Conservation (phyloP, 2,888 invertebrate genomes). For the Argyresthia albistria region DNA sequence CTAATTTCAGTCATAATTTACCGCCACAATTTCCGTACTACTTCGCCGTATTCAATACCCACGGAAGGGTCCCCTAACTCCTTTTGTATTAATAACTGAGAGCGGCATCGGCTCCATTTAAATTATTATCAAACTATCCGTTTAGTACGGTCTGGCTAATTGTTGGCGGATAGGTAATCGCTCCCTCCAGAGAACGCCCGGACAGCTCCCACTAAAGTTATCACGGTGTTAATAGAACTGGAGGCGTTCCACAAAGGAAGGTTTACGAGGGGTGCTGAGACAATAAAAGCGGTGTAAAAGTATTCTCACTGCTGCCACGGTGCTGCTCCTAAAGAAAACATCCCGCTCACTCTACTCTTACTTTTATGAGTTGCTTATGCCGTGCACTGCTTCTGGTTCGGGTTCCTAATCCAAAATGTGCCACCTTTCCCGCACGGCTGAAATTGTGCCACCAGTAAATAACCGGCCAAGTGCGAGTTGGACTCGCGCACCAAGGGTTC, state of each 20-base stretch:
- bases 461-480: too few species aligned
- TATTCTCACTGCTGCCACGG: slow-evolving; percentile 49
- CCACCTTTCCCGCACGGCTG: too few species aligned
- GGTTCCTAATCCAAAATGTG: too few species aligned
- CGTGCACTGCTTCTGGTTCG: slow-evolving; percentile 22
- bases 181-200: slow-evolving; percentile 20
- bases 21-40: slow-evolving; percentile 38
- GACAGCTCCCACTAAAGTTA: slow-evolving; percentile 39
- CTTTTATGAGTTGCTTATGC: slow-evolving; percentile 54
- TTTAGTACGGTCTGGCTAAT: slow-evolving; percentile 37
- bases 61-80: slow-evolving; percentile 29
- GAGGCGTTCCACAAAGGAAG: slow-evolving; percentile 56
- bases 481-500: too few species aligned
- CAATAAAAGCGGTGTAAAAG: slow-evolving; percentile 68
- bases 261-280: slow-evolving; percentile 51
- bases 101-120: slow-evolving; percentile 46
- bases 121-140: slow-evolving; percentile 57
- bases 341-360: slow-evolving; percentile 31
- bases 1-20: slow-evolving; percentile 48
- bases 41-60: slow-evolving; percentile 46
- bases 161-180: slow-evolving; percentile 33
- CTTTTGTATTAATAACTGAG: slow-evolving; percentile 43
- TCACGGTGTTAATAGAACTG: slow-evolving; percentile 58
- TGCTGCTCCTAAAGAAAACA: slow-evolving; percentile 36
- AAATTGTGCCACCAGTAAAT: too few species aligned